phyloP scores from a whole-genome alignment of 2,888 invertebrate genomes.

The Hanleya hanleyi region DNA sequence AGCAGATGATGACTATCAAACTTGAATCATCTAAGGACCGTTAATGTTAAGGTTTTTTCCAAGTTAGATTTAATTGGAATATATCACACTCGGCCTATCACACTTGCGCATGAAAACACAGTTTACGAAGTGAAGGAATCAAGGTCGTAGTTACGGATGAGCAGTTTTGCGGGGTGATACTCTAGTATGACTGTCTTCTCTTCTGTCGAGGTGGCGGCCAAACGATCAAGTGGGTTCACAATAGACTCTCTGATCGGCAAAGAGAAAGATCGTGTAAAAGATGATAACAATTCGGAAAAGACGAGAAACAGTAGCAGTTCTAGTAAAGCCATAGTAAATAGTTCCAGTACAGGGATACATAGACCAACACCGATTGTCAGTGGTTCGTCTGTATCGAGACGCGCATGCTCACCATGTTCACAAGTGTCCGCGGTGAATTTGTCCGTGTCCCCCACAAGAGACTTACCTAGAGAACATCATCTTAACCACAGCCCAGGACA shows the following conservation, averaged over 20 bases:
- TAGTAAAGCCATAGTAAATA: background rate
- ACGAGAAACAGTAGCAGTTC: background rate
- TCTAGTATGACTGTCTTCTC: conserved; percentile 3
- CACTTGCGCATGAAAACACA: too few species aligned
- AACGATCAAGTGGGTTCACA: background rate
- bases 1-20: too few species aligned
- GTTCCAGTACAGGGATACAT: background rate
- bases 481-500: background rate
- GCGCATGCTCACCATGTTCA: background rate
- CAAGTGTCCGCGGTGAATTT: background rate
- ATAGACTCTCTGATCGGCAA: conserved; percentile 4
- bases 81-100: too few species aligned
- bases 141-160: too few species aligned
- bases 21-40: too few species aligned
- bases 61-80: too few species aligned
- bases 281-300: background rate
- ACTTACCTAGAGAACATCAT: background rate
- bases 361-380: conserved; percentile 2
- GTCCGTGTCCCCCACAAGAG: background rate
- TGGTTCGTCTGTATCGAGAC: background rate
- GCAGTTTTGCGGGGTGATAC: too few species aligned
- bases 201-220: background rate
- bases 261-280: background rate
- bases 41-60: too few species aligned
- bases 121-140: too few species aligned